Conservation (phyloP, 2,888 invertebrate species). For the Stenurella melanura region DNA sequence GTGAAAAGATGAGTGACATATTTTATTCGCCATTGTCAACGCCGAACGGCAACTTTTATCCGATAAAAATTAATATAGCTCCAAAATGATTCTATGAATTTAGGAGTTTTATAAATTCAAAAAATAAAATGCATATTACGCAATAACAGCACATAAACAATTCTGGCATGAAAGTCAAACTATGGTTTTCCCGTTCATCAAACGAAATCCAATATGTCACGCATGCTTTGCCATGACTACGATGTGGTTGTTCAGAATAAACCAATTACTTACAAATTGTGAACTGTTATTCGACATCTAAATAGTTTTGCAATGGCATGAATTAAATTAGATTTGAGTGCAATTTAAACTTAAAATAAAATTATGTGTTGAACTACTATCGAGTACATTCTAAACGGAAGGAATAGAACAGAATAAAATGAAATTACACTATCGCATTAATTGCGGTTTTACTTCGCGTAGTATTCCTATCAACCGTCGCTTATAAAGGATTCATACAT, state of each 20-base stretch:
- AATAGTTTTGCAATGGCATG: slow-evolving; percentile 61
- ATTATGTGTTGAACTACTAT: slow-evolving; percentile 44
- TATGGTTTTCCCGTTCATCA: slow-evolving; percentile 47
- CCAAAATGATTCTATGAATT: not conserved
- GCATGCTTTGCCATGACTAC: slow-evolving; percentile 58
- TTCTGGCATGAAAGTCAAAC: slow-evolving; percentile 21
- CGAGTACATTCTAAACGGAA: slow-evolving; percentile 37
- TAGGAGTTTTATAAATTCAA: not conserved
- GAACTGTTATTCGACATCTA: slow-evolving; percentile 63
- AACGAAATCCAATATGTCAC: slow-evolving; percentile 62
- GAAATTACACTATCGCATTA: slow-evolving; percentile 1
- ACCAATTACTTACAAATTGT: slow-evolving; percentile 66
- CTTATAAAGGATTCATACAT: too few relatives aligned
- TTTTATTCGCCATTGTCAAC: too few relatives aligned
- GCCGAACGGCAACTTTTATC: too few relatives aligned
- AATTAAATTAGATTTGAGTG: slow-evolving; percentile 57
- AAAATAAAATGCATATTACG: slow-evolving; percentile 15
- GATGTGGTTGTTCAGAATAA: slow-evolving; percentile 62
- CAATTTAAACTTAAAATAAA: slow-evolving; percentile 49
- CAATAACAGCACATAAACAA: slow-evolving; percentile 9
- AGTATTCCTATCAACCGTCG: not conserved
- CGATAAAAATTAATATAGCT: too few relatives aligned
- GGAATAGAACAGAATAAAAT: slow-evolving; percentile 3
- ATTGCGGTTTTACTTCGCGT: not conserved
- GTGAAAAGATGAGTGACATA: too few relatives aligned